These are phyloP conservation scores for Cyprinodon diabolis DNA, from an alignment of 2,797 vertebrate genomes.

Conservation along the genomic window DNA sequence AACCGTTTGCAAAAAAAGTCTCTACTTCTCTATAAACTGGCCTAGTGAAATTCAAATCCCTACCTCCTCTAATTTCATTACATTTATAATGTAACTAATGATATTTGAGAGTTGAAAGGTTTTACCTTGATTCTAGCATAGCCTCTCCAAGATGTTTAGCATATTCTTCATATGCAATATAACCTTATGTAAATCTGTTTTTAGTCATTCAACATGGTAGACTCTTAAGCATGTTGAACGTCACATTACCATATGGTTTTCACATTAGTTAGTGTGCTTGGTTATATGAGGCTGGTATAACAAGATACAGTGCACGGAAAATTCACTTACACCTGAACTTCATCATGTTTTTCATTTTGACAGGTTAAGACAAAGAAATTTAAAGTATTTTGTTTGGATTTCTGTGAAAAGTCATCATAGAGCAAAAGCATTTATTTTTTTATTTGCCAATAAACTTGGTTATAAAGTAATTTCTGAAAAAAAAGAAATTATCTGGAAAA, in stretches of 20 bases:
- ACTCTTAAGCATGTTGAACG: neutral
- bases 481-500: too few relatives aligned
- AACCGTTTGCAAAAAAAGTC: neutral
- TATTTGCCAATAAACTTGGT: too few relatives aligned
- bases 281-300: neutral
- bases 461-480: too few relatives aligned
- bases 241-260: neutral
- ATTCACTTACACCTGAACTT: too few relatives aligned
- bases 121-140: too few relatives aligned
- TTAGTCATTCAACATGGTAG: neutral
- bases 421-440: too few relatives aligned
- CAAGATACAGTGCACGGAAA: too few relatives aligned
- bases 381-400: too few relatives aligned
- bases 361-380: too few relatives aligned
- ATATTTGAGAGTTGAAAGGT: neutral
- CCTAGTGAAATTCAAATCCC: neutral
- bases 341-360: too few relatives aligned
- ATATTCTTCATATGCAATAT: neutral
- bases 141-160: neutral
- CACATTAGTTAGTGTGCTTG: neutral
- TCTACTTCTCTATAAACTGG: neutral
- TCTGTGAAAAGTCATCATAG: too few relatives aligned
- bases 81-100: neutral
- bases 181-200: neutral
- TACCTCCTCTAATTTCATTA: neutral